A percentile compares a stretch with the other conserved stretches of the same genome.
Evolutionary conservation across 2,888 invertebrate species (phyloP).

Genomic region (Tetropium fuscum): DNA sequence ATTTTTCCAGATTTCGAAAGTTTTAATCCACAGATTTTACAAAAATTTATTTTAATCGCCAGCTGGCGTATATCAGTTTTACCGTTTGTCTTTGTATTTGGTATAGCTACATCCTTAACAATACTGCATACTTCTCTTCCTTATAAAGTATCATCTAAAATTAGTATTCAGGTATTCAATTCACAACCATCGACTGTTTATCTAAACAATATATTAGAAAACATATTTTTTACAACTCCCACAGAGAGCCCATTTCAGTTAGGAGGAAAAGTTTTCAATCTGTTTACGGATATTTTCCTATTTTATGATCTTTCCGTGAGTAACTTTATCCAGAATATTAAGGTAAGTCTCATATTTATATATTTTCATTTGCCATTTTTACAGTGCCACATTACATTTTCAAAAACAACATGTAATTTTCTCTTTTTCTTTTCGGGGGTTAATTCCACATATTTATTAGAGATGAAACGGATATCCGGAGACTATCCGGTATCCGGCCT

Average conservation of each 20-base stretch:
- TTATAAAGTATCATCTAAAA: conserved; percentile 84
- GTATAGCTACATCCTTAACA: conserved; percentile 87
- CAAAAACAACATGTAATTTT: not conserved
- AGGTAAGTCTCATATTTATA: conserved; percentile 69
- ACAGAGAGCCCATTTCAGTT: conserved; percentile 83
- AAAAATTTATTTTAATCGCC: conserved; percentile 84
- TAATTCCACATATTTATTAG: too few species aligned
- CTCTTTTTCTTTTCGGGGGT: not conserved
- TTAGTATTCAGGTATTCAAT: conserved; percentile 84
- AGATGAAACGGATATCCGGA: too few species aligned
- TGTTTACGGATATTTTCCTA: conserved; percentile 88
- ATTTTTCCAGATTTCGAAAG: conserved; percentile 90
- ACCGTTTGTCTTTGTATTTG: conserved; percentile 85
- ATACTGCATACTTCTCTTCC: conserved; percentile 85
- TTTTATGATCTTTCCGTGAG: conserved; percentile 93
- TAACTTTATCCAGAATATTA: conserved; percentile 85
- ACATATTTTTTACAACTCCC: conserved; percentile 75
- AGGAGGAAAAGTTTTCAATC: conserved; percentile 83
- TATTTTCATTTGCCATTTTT: conserved; percentile 24
- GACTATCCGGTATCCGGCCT: too few species aligned
- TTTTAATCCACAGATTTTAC: conserved; percentile 78
- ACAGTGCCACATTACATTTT: too few species aligned
- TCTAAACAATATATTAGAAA: conserved; percentile 78
- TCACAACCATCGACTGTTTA: conserved; percentile 81
- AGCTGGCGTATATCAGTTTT: conserved; percentile 74